phyloP scores from a whole-genome alignment of 2,797 vertebrate species.

The Otus scops region DNA sequence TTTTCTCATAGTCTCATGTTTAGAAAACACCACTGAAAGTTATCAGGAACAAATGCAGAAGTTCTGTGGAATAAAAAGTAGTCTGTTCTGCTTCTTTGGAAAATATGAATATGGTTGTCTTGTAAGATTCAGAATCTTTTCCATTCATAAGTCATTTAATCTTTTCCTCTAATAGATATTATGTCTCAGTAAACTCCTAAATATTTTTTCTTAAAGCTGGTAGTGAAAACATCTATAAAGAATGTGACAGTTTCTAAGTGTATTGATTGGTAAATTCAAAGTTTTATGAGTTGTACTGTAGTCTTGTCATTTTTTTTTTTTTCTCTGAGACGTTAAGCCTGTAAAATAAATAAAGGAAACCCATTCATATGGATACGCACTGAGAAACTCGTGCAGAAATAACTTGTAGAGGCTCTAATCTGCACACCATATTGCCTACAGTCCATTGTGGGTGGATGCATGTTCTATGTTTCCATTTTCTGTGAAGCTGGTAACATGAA shows the following conservation, averaged over 20 bases:
- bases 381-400: not conserved
- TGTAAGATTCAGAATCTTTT: not conserved
- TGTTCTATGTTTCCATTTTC: not conserved
- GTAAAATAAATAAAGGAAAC: not conserved
- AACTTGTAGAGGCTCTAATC: not conserved
- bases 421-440: rapidly evolving
- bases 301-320: not conserved
- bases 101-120: not conserved
- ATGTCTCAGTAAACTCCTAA: not conserved
- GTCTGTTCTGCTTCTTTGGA: not conserved
- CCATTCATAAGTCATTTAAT: not conserved
- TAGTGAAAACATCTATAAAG: not conserved
- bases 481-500: not conserved
- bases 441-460: rapidly evolving
- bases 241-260: not conserved
- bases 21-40: not conserved
- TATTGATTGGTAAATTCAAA: not conserved
- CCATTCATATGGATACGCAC: not conserved
- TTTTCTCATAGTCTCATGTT: not conserved
- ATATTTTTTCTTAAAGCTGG: not conserved
- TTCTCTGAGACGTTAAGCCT: not conserved
- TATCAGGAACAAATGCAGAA: not conserved
- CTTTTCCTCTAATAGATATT: not conserved
- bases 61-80: not conserved
- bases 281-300: not conserved